These are phyloP conservation scores for Aleiodes sp. DNA, from an alignment of 1,140 invertebrate species.

Conservation along the genomic window DNA sequence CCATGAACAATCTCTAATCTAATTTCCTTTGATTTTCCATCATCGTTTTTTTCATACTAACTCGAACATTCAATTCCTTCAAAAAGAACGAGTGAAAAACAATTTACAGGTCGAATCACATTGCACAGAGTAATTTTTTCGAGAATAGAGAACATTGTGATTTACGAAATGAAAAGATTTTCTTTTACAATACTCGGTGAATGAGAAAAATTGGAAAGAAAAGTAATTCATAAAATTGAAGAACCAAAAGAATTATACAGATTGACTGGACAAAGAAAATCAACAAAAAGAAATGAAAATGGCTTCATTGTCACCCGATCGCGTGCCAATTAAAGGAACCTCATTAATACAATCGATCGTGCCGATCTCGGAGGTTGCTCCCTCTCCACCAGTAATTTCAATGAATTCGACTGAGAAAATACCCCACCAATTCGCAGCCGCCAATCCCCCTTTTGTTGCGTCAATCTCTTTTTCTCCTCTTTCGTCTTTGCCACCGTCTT, in stretches of 20 bases:
- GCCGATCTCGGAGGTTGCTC: constrained; percentile 30
- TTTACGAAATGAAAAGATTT: too few relatives aligned
- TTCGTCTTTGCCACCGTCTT: constrained; percentile 35
- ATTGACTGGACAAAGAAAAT: background rate
- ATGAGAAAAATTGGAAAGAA: background rate
- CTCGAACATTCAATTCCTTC: constrained; percentile 8
- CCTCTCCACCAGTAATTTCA: background rate
- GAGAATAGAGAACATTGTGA: too few relatives aligned
- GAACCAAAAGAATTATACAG: background rate
- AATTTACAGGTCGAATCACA: background rate
- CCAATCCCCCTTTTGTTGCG: constrained; percentile 8
- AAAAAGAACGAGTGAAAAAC: constrained; percentile 33
- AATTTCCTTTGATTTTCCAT: background rate
- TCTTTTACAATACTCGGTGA: too few relatives aligned
- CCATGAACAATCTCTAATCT: too few relatives aligned
- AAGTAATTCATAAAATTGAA: background rate
- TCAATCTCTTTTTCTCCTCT: constrained; percentile 16
- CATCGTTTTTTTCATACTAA: constrained; percentile 19
- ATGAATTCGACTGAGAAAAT: constrained; percentile 8
- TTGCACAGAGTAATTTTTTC: too few relatives aligned
- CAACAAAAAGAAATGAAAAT: constrained; percentile 27
- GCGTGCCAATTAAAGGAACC: constrained; percentile 43
- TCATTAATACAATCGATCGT: constrained; percentile 48
- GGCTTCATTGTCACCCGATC: constrained; percentile 27
- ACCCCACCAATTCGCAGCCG: background rate